These are phyloP conservation scores for Petroica traversi DNA, from an alignment of 2,113 vertebrate species.

Conservation along the genomic window DNA sequence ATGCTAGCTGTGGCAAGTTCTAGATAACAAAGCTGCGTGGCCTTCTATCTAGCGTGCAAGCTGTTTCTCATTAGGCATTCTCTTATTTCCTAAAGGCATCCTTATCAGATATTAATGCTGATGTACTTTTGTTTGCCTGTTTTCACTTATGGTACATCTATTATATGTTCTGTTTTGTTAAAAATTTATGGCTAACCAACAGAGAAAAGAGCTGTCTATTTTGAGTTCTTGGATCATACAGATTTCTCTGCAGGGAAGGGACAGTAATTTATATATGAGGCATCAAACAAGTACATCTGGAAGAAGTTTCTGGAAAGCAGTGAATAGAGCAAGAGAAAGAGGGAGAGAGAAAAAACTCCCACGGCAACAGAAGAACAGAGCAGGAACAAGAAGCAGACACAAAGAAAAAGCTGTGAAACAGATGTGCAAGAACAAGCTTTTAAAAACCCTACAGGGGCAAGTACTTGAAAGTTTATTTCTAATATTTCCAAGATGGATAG, in stretches of 20 bases:
- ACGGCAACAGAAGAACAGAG: not conserved
- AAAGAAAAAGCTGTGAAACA: not conserved
- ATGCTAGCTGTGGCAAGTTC: not conserved
- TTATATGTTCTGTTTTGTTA: not conserved
- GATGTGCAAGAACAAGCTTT: not conserved
- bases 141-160: not conserved
- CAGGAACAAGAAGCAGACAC: not conserved
- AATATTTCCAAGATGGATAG: not conserved
- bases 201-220: not conserved
- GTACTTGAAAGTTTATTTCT: not conserved
- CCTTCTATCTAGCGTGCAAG: not conserved
- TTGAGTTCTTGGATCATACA: not conserved
- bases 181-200: not conserved
- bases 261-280: not conserved
- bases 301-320: not conserved
- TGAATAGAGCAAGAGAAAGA: not conserved
- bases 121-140: not conserved
- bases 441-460: not conserved
- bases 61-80: not conserved
- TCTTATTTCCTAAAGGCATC: not conserved
- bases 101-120: not conserved
- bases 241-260: not conserved
- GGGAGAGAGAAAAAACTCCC: not conserved
- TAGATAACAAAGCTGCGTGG: not conserved
- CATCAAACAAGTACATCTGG: not conserved